Conservation (phyloP, 2,113 vertebrate genomes). For the Anarrhichthys ocellatus region DNA sequence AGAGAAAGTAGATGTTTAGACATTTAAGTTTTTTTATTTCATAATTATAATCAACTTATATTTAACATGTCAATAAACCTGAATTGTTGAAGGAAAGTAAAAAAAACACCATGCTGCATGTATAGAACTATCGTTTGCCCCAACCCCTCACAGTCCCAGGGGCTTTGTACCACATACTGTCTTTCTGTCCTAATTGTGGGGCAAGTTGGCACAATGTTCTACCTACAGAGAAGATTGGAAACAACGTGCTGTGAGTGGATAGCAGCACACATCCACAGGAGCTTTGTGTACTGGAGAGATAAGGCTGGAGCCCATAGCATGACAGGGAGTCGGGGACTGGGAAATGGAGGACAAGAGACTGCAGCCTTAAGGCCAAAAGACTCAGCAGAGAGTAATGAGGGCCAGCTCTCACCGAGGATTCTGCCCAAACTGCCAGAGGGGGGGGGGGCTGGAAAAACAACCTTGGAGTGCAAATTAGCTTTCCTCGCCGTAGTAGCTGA, state of each 20-base stretch:
- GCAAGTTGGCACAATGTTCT: conserved; percentile 58
- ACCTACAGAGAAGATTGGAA: conserved; percentile 60
- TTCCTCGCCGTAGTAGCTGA: conserved; percentile 41
- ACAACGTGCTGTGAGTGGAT: conserved; percentile 68
- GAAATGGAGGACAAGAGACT: conserved; percentile 63
- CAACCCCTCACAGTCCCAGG: conserved; percentile 38
- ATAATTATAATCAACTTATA: conserved; percentile 3
- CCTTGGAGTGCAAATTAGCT: conserved; percentile 61
- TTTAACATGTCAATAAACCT: background rate
- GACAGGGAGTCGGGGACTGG: conserved; percentile 51
- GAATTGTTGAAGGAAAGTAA: background rate
- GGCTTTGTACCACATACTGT: conserved; percentile 41
- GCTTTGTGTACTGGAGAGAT: conserved; percentile 77
- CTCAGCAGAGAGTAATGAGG: conserved; percentile 75
- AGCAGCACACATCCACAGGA: conserved; percentile 73
- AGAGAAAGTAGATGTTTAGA: background rate
- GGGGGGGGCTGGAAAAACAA: conserved; percentile 36
- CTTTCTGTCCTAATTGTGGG: conserved; percentile 63
- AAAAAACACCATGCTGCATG: background rate
- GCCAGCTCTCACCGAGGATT: conserved; percentile 64
- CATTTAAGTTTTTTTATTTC: background rate
- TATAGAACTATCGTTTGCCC: conserved; percentile 6
- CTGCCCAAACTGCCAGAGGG: conserved; percentile 39
- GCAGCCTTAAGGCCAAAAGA: conserved; percentile 72
- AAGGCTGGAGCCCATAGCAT: conserved; percentile 67